Evolutionary conservation across 2,113 vertebrate species (phyloP).

Genomic region (Chiloscyllium plagiosum): DNA sequence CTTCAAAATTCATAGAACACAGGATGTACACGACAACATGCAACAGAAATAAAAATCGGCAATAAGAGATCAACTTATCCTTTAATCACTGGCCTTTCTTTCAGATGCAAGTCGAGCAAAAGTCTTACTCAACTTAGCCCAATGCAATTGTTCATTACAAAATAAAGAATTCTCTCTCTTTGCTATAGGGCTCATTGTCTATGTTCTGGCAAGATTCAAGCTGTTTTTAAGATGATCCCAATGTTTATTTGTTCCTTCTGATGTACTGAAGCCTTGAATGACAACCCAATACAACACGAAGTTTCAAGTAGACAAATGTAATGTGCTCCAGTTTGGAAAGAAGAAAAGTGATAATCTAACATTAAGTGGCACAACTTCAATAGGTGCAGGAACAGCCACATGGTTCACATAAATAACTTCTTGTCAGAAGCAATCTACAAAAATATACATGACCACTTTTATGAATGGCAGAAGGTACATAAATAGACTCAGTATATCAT

Average conservation of each 20-base stretch:
- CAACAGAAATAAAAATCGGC: background rate
- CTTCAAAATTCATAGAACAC: background rate
- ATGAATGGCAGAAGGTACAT: background rate
- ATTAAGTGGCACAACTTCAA: background rate
- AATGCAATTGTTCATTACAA: background rate
- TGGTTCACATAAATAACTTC: background rate
- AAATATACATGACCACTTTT: background rate
- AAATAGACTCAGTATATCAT: background rate
- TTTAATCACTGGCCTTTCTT: background rate
- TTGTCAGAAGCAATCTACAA: background rate
- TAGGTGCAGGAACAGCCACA: no score
- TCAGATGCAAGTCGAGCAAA: background rate
- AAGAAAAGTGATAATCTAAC: background rate
- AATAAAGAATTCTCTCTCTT: background rate
- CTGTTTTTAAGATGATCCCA: no score
- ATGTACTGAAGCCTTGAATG: background rate
- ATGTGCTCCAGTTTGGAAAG: background rate
- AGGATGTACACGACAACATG: background rate
- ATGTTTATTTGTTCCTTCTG: background rate
- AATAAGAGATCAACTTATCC: background rate
- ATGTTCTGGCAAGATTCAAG: background rate
- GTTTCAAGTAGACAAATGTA: background rate
- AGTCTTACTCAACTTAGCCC: background rate
- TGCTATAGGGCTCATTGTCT: background rate
- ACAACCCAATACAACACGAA: background rate